phyloP scores from a whole-genome alignment of 2,888 invertebrate species.

The Mesorhabditis sp. region DNA sequence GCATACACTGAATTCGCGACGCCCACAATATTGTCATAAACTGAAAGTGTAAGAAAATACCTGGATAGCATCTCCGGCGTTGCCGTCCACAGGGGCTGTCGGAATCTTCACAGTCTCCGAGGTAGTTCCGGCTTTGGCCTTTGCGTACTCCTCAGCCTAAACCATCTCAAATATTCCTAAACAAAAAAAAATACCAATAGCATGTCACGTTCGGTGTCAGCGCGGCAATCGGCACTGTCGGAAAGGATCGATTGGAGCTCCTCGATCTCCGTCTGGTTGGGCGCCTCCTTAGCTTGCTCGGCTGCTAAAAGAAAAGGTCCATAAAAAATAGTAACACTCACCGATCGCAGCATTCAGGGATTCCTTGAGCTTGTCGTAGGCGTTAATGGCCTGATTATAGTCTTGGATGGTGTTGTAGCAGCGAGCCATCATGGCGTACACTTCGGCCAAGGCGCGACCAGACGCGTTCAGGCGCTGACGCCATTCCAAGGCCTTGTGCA shows the following conservation, averaged over 20 bases:
- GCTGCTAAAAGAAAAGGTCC: too few relatives aligned
- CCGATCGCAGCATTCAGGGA: not conserved
- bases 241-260: too few relatives aligned
- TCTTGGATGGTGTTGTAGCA: not conserved
- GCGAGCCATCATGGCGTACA: not conserved
- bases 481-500: slow-evolving; percentile 1
- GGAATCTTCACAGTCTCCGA: not conserved
- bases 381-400: not conserved
- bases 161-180: not conserved
- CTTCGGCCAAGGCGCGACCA: not conserved
- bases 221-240: not conserved
- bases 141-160: not conserved
- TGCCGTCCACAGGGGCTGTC: not conserved
- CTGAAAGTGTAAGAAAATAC: not conserved
- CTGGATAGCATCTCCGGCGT: not conserved
- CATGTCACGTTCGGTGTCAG: not conserved
- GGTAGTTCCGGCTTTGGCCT: not conserved
- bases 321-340: not conserved
- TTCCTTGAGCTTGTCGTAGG: not conserved
- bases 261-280: too few relatives aligned
- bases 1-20: not conserved
- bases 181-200: not conserved
- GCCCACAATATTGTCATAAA: not conserved
- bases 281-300: too few relatives aligned
- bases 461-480: not conserved